Conservation (phyloP, 2,113 vertebrate species). For the Anser brachyrhynchus region DNA sequence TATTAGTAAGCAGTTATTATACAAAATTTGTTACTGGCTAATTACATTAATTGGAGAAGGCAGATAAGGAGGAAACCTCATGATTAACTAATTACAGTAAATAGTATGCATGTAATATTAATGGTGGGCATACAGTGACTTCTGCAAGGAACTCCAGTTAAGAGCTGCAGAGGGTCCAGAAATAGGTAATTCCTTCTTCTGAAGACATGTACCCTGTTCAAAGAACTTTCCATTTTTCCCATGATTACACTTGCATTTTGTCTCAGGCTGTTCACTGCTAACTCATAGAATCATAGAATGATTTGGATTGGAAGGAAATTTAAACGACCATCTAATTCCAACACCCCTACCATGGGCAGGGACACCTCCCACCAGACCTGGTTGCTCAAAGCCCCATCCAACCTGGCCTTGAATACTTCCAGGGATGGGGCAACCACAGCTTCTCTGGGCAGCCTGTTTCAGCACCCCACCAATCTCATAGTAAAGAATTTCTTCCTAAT, state of each 20-base stretch:
- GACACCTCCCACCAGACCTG: neutral
- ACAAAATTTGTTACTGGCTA: constrained; percentile 36
- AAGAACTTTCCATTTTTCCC: constrained; percentile 25
- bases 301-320: neutral
- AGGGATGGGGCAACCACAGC: neutral
- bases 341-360: neutral
- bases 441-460: neutral
- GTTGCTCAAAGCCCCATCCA: neutral
- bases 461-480: neutral
- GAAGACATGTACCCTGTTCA: neutral
- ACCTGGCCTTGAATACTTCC: neutral
- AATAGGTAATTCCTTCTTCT: neutral
- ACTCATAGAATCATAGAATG: neutral
- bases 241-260: constrained; percentile 7
- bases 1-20: constrained; percentile 55
- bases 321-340: neutral
- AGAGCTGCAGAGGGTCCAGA: neutral
- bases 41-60: constrained; percentile 38
- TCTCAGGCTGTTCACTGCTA: neutral
- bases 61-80: constrained; percentile 44
- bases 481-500: neutral
- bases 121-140: neutral
- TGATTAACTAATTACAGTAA: constrained; percentile 31
- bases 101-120: neutral
- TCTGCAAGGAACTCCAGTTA: neutral